phyloP scores from a whole-genome alignment of 2,113 vertebrate genomes.

The Sterna hirundo region DNA sequence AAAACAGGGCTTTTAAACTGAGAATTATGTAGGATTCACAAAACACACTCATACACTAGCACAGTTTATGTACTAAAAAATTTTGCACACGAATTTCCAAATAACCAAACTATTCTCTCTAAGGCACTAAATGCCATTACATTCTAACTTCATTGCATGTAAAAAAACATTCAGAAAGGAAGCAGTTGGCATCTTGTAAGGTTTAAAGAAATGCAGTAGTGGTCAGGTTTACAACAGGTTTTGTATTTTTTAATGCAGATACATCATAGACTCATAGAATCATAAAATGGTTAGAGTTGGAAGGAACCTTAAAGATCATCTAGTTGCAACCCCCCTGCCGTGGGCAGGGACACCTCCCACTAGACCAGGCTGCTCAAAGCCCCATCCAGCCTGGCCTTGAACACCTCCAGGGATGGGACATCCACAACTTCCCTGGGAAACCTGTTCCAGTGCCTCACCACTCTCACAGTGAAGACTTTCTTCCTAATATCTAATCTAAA shows the following conservation, averaged over 20 bases:
- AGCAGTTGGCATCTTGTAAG: not conserved
- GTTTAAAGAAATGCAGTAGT: not conserved
- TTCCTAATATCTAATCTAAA: no score
- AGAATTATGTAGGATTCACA: not conserved
- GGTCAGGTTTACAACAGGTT: not conserved
- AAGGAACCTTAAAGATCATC: no score
- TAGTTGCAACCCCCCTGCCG: no score
- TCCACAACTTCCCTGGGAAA: no score
- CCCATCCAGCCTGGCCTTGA: no score
- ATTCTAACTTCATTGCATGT: not conserved
- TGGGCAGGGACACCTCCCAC: no score
- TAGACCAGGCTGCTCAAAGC: no score
- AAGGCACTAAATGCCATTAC: not conserved
- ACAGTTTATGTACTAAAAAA: not conserved
- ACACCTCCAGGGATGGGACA: no score
- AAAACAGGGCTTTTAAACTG: not conserved
- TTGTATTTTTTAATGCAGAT: not conserved
- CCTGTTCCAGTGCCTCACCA: no score
- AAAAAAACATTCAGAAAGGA: not conserved
- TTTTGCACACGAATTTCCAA: not conserved
- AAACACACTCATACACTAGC: not conserved
- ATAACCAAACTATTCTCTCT: not conserved
- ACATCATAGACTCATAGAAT: no score
- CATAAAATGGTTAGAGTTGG: no score
- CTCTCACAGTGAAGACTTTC: no score